A percentile compares a stretch with the other conserved stretches of the same genome.
phyloP scores from a whole-genome alignment of 2,113 vertebrate species.

The Podilymbus podiceps region DNA sequence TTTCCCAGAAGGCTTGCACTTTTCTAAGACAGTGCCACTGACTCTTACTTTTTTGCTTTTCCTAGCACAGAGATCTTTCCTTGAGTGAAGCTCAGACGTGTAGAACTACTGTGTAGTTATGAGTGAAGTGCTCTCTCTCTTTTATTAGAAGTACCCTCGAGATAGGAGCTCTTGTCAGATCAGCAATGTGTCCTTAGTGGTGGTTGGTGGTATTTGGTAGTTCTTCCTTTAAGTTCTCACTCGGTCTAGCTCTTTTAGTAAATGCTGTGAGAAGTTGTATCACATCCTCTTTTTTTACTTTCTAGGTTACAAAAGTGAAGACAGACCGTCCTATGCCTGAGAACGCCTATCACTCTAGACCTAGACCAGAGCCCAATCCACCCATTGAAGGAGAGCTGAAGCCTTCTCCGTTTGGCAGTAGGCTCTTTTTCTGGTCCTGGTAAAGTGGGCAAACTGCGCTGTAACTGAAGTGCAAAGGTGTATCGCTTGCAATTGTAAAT shows the following conservation, averaged over 20 bases:
- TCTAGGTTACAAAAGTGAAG: constrained; percentile 94
- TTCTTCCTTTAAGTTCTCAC: not conserved
- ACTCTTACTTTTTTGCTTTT: not conserved
- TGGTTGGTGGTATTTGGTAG: not conserved
- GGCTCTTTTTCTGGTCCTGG: constrained; percentile 88
- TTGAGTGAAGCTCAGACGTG: not conserved
- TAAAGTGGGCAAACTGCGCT: constrained; percentile 52
- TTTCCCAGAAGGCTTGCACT: not conserved
- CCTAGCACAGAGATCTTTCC: not conserved
- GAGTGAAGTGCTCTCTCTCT: not conserved
- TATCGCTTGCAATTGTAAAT: not conserved
- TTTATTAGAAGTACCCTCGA: not conserved
- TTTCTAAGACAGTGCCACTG: not conserved
- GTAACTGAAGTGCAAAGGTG: not conserved
- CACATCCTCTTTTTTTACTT: not conserved
- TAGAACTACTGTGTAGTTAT: not conserved
- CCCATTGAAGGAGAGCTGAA: constrained; percentile 81
- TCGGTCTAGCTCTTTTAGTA: not conserved
- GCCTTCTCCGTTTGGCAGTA: constrained; percentile 87
- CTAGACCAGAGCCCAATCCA: constrained; percentile 85
- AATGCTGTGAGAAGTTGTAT: not conserved
- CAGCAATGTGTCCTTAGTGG: not conserved
- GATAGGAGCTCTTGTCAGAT: not conserved
- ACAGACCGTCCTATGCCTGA: constrained; percentile 88
- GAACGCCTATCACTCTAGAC: constrained; percentile 87